Base-by-base conservation (phyloP, 2,797 vertebrate species). In the Typhlichthys eigenmanni region DNA sequence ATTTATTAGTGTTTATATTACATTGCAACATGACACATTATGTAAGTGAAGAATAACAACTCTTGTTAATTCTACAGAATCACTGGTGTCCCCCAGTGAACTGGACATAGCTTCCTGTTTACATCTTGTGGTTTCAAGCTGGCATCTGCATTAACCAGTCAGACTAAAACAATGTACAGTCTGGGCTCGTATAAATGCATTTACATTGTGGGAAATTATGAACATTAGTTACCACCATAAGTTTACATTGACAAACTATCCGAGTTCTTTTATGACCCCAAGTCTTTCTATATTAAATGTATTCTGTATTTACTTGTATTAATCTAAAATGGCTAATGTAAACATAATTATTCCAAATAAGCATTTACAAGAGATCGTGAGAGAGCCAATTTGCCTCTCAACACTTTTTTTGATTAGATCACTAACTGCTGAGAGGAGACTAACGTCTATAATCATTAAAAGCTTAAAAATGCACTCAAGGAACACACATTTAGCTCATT, bases 401-500 rank as follows among this genome's bases (percentile, higher is more conserved):
- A 13, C 12, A 48, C n/a, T 13, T 48, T 11, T 12, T 48, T 48
- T 1, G 47, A 48, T 12, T n/a, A 5, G 47, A 48, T 38, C 4
- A n/a, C 47, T n/a, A 48, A 48, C 47, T 48, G 38, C 34, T 7
- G 17, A 19, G 5, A 10, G 32, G 14, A 65, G 53, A 59, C 54
- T 58, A 64, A 70, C 48, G 2, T 72, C 64, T 48, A 43, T 66
- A 60, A 75, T 78, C n/a, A 38, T 64, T 74, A 54, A 54, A 74
- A 65, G 46, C 58, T 69, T 71, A n/a, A 64, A 68, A 62, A 50
- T 48, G 29, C 47, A 57, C 34, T 46, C 34, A 69, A 65, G 50
- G 69, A 71, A 68, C 48, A 74, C 74, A 78, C 55, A 62, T 82
- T 81, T 84, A 75, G 65, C 62, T 71, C 47, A 67, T 77, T 83